Conservation (phyloP, 2,113 vertebrate genomes). For the Hippocampus guttulatus region DNA sequence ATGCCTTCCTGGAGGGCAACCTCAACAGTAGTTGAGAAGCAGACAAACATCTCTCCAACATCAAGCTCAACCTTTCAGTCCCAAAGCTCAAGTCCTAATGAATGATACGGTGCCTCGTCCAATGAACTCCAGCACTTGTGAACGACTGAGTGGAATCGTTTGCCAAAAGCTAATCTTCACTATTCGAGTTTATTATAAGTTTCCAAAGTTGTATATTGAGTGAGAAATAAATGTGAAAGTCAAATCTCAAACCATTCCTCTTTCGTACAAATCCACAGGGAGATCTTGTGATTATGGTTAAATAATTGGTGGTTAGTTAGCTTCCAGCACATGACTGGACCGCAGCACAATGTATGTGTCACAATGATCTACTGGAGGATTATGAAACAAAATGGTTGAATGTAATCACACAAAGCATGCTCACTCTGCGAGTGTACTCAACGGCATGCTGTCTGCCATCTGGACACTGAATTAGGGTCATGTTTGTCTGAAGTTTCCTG, state of each 20-base stretch:
- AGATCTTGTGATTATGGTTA: constrained; percentile 29
- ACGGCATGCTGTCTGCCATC: constrained; percentile 10
- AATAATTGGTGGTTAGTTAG: constrained; percentile 22
- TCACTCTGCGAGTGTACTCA: constrained; percentile 14
- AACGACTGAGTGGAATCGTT: background rate
- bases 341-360: constrained; percentile 12
- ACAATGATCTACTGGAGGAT: constrained; percentile 15
- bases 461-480: constrained; percentile 2
- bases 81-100: background rate
- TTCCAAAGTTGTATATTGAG: constrained; percentile 31
- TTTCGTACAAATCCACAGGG: constrained; percentile 24
- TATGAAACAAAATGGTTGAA: constrained; percentile 18
- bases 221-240: constrained; percentile 39
- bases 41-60: background rate
- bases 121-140: background rate
- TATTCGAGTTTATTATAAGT: background rate
- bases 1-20: background rate
- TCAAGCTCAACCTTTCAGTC: background rate
- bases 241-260: constrained; percentile 30
- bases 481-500: constrained; percentile 1
- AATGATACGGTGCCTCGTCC: background rate
- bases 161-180: constrained; percentile 1
- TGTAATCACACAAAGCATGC: constrained; percentile 16
- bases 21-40: background rate
- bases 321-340: constrained; percentile 35